phyloP scores from a whole-genome alignment of 2,797 vertebrate species.

The Loris lydekkerianus region DNA sequence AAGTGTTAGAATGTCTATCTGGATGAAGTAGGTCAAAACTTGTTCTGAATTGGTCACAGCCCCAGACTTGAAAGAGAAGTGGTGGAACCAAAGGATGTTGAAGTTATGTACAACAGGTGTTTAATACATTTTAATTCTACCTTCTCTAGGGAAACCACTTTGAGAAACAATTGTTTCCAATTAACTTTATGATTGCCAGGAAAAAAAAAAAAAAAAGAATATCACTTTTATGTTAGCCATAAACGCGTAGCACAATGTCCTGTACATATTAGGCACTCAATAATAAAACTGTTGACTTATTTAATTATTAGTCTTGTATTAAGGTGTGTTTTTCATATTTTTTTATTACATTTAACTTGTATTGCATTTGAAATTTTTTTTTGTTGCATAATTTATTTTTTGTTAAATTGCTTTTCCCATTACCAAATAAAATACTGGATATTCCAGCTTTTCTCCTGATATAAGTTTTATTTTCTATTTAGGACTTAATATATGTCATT shows the following conservation, averaged over 20 bases:
- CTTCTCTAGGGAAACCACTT: background rate
- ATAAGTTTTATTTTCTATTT: background rate
- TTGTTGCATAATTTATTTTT: background rate
- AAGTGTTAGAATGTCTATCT: background rate
- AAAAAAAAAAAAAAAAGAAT: background rate
- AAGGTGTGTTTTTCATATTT: background rate
- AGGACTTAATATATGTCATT: background rate
- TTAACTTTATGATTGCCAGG: background rate
- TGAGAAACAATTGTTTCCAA: background rate
- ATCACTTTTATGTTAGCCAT: background rate
- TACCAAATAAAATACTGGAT: background rate
- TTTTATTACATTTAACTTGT: background rate
- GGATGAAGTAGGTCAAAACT: background rate
- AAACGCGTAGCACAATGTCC: background rate
- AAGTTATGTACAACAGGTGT: background rate
- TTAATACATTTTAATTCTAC: background rate
- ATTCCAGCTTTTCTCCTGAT: background rate
- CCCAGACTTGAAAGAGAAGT: background rate
- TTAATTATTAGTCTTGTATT: background rate
- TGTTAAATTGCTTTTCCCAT: background rate
- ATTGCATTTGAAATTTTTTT: constrained; percentile 20
- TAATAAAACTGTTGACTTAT: background rate
- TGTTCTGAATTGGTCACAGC: background rate
- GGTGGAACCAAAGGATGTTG: background rate
- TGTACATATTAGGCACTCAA: background rate